Conservation (phyloP, 2,888 invertebrate genomes). For the Drosophila buzzatii region DNA sequence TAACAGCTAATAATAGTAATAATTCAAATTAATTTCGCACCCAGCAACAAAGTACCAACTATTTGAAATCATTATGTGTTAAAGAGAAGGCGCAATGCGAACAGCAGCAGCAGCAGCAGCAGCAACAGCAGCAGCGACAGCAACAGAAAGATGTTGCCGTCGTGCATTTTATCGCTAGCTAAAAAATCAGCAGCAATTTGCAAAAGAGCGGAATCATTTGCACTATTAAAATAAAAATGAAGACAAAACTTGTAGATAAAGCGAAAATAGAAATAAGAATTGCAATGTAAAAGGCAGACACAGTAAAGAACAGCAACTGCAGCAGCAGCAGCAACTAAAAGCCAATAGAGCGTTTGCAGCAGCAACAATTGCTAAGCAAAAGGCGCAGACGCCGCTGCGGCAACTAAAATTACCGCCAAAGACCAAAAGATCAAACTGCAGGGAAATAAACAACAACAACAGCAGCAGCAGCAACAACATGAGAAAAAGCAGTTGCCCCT, state of each 20-base stretch:
- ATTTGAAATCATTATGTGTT: conserved; percentile 79
- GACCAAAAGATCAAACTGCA: conserved; percentile 79
- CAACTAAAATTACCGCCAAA: conserved; percentile 80
- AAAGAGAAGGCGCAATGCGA: conserved; percentile 44
- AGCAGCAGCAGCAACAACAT: conserved; percentile 28
- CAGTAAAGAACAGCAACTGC: conserved; percentile 32
- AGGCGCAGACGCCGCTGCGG: conserved; percentile 62
- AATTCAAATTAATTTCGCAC: conserved; percentile 78
- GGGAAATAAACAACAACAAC: conserved; percentile 78
- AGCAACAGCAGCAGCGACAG: conserved; percentile 2
- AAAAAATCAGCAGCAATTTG: conserved; percentile 67
- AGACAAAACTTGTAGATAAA: conserved; percentile 79
- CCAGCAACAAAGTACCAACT: conserved; percentile 57
- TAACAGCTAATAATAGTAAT: conserved; percentile 78
- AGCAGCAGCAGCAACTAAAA: conserved; percentile 46
- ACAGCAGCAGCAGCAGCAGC: conserved; percentile 1
- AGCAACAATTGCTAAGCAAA: conserved; percentile 60
- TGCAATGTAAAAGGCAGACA: conserved; percentile 40
- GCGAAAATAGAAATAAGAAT: conserved; percentile 64
- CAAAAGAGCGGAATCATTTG: conserved; percentile 67
- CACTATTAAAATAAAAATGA: conserved; percentile 82
- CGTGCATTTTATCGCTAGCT: conserved; percentile 54
- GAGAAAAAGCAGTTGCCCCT: conserved; percentile 42
- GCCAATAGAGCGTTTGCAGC: conserved; percentile 65
- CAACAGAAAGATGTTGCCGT: conserved; percentile 15